Conservation (phyloP, 2,113 vertebrate genomes). For the Rallus limicola region DNA sequence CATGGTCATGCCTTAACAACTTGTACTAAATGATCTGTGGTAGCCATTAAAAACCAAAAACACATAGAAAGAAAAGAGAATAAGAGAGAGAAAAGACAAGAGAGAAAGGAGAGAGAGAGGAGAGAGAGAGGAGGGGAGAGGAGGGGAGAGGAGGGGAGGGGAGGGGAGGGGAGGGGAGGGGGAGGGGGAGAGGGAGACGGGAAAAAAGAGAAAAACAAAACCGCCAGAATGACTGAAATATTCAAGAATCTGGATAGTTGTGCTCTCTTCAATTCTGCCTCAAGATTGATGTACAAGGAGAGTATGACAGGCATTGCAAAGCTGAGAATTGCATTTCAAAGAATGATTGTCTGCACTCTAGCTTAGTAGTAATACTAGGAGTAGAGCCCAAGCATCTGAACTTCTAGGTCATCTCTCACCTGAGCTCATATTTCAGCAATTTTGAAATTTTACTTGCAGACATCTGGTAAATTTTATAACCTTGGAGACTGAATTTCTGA, state of each 20-base stretch:
- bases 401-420: background rate
- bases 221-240: background rate
- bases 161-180: too few relatives aligned
- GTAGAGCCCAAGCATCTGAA: background rate
- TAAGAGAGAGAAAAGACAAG: too few relatives aligned
- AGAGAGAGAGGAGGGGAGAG: too few relatives aligned
- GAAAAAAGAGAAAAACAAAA: too few relatives aligned
- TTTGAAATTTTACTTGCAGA: background rate
- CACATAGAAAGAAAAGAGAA: too few relatives aligned
- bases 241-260: background rate
- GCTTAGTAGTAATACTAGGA: background rate
- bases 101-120: too few relatives aligned
- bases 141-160: too few relatives aligned
- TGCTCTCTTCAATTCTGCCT: background rate
- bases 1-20: background rate
- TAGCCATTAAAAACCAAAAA: background rate
- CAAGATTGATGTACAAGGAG: background rate
- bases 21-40: background rate
- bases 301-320: background rate
- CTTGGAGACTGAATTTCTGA: background rate
- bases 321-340: background rate
- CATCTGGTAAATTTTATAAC: background rate
- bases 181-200: too few relatives aligned
- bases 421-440: background rate
- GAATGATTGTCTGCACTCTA: background rate